Evolutionary conservation across 2,797 vertebrate genomes (phyloP).

Genomic region (Gambusia yucatana): DNA sequence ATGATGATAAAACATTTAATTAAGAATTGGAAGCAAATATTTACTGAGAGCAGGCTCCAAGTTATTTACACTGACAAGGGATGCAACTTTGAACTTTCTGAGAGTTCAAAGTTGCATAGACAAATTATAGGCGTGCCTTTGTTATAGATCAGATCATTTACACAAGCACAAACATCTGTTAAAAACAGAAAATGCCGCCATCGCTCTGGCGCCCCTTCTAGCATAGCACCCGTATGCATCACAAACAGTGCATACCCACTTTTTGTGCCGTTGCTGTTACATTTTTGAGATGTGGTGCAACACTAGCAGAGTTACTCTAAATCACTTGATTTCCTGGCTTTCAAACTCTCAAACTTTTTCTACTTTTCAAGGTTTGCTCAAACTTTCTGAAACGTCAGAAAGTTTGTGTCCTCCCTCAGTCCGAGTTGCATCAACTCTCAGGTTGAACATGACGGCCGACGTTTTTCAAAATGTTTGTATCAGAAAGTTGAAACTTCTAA

Average conservation of each 20-base stretch:
- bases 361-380: neutral
- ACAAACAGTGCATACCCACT: neutral
- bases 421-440: neutral
- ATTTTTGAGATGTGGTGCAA: neutral
- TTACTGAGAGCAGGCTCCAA: neutral
- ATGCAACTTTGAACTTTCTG: too few species aligned
- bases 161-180: neutral
- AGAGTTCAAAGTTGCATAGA: too few species aligned
- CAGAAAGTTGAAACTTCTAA: neutral
- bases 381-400: neutral
- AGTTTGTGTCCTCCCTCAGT: neutral
- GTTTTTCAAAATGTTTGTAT: neutral
- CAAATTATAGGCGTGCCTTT: too few species aligned
- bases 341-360: neutral
- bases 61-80: neutral
- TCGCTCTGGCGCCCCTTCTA: too few species aligned
- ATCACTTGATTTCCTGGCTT: neutral
- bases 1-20: neutral
- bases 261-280: neutral
- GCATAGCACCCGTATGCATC: neutral
- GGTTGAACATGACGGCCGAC: neutral
- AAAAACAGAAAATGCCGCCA: neutral
- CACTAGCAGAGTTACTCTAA: neutral
- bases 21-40: neutral
- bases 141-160: too few species aligned